Percentiles rank a stretch among this genome's conserved stretches.
These are phyloP conservation scores for Sipha maydis DNA, from an alignment of 2,888 invertebrate genomes.

Conservation along the genomic window DNA sequence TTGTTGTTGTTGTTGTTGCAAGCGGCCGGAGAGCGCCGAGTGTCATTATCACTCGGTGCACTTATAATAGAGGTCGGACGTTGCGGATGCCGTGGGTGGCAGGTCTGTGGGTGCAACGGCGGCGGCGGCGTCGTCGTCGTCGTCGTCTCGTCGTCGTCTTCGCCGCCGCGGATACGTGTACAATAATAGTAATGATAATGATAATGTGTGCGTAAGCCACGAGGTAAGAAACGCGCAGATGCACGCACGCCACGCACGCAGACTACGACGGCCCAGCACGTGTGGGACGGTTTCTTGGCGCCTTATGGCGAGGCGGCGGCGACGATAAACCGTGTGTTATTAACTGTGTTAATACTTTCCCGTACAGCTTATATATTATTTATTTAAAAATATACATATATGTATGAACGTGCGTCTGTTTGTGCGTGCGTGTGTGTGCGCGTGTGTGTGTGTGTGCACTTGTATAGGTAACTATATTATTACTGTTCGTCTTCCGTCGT, in stretches of 20 bases:
- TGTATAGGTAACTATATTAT: neutral
- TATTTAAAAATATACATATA: neutral
- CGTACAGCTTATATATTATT: neutral
- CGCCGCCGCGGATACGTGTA: neutral
- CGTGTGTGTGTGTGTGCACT: neutral
- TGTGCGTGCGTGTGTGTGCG: neutral
- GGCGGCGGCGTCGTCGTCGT: slow-evolving; percentile 4
- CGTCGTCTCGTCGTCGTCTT: neutral
- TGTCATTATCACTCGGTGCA: slow-evolving; percentile 47
- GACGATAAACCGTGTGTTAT: slow-evolving; percentile 57
- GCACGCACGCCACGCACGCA: slow-evolving; percentile 7
- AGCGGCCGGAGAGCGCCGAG: neutral
- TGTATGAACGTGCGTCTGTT: no score
- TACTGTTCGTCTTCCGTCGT: neutral
- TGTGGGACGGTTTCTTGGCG: slow-evolving; percentile 60
- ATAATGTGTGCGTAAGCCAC: neutral
- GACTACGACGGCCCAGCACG: slow-evolving; percentile 23
- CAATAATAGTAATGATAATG: slow-evolving; percentile 1
- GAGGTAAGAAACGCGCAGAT: slow-evolving; percentile 13
- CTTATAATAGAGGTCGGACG: slow-evolving; percentile 40
- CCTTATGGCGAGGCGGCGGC: slow-evolving; percentile 43
- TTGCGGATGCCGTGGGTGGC: slow-evolving; percentile 57
- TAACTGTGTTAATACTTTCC: slow-evolving; percentile 38
- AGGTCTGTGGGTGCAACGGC: slow-evolving; percentile 51
- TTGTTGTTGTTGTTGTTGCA: neutral